Percentiles rank a stretch among this genome's conserved stretches.
Evolutionary conservation across 2,888 invertebrate genomes (phyloP).

Genomic region (Conchocele bisecta): DNA sequence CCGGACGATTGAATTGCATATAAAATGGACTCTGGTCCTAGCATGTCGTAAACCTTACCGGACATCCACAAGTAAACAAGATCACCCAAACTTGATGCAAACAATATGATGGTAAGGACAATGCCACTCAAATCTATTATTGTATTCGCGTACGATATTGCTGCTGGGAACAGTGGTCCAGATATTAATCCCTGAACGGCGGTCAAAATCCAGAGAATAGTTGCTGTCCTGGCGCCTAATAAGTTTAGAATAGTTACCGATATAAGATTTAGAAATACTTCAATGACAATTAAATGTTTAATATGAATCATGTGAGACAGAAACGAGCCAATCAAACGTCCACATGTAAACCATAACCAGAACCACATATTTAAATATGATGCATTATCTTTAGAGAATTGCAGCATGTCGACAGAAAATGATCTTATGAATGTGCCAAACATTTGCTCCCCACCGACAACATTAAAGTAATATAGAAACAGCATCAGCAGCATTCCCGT

Average conservation of each 20-base stretch:
- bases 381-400: slow-evolving; percentile 51
- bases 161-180: slow-evolving; percentile 54
- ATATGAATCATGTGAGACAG: slow-evolving; percentile 44
- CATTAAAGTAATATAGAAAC: slow-evolving; percentile 30
- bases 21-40: slow-evolving; percentile 44
- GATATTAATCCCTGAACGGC: slow-evolving; percentile 43
- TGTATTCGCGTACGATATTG: slow-evolving; percentile 50
- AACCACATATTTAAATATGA: slow-evolving; percentile 51
- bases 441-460: slow-evolving; percentile 50
- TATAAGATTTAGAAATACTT: slow-evolving; percentile 35
- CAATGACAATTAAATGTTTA: slow-evolving; percentile 37
- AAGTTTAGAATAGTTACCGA: slow-evolving; percentile 41
- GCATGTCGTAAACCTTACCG: slow-evolving; percentile 38
- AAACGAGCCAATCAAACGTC: slow-evolving; percentile 45
- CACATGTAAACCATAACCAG: slow-evolving; percentile 54
- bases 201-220: slow-evolving; percentile 48
- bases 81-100: slow-evolving; percentile 46
- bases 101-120: slow-evolving; percentile 50
- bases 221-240: slow-evolving; percentile 29
- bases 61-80: slow-evolving; percentile 47
- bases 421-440: slow-evolving; percentile 53
- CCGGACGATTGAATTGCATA: slow-evolving; percentile 45
- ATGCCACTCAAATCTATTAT: slow-evolving; percentile 53
- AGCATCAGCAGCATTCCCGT: slow-evolving; percentile 34
- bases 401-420: slow-evolving; percentile 48